These are phyloP conservation scores for Rhinophrynus dorsalis DNA, from an alignment of 2,797 vertebrate species.

Conservation along the genomic window DNA sequence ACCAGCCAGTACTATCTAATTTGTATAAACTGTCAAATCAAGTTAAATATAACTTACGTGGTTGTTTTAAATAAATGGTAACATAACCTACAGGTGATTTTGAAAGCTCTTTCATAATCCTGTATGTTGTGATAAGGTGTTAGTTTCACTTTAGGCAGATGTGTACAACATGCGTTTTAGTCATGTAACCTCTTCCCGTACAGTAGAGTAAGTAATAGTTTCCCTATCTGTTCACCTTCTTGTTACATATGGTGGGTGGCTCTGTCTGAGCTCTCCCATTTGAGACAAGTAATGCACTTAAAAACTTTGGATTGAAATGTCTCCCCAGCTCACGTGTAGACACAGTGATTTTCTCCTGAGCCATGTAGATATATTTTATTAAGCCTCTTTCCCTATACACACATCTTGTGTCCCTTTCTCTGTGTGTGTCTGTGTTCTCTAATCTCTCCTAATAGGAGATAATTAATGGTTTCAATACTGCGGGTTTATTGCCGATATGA, in stretches of 20 bases:
- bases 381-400: slow-evolving; percentile 46
- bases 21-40: too few relatives aligned
- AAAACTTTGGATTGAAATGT: slow-evolving; percentile 8
- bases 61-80: too few relatives aligned
- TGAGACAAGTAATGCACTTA: slow-evolving; percentile 18
- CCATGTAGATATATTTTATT: slow-evolving; percentile 47
- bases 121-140: too few relatives aligned
- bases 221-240: not conserved
- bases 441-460: slow-evolving; percentile 4
- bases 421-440: not conserved
- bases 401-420: slow-evolving; percentile 46
- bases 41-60: too few relatives aligned
- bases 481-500: slow-evolving; percentile 80
- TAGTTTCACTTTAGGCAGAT: not conserved
- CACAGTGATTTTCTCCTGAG: slow-evolving; percentile 18
- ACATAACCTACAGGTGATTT: too few relatives aligned
- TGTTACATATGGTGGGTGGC: not conserved
- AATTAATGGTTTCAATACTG: slow-evolving; percentile 73
- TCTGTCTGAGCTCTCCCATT: not conserved
- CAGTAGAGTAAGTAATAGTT: not conserved
- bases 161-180: not conserved
- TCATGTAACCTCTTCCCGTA: not conserved
- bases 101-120: too few relatives aligned
- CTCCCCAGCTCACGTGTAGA: not conserved
- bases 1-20: too few relatives aligned